phyloP scores from a whole-genome alignment of 2,888 invertebrate species.

The Callimorpha dominula region DNA sequence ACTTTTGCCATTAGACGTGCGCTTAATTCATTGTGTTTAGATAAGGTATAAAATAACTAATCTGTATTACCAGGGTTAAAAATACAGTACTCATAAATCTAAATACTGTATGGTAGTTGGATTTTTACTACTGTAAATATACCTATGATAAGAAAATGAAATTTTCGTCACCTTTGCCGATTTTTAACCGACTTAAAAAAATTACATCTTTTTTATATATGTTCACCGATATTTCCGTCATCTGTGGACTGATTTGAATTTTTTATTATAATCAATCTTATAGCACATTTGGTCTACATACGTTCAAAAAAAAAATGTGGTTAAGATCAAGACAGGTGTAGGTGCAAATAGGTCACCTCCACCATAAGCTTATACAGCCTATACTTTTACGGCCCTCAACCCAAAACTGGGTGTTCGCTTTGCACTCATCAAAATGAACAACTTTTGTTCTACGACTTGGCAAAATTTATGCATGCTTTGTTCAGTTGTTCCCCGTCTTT shows the following conservation, averaged over 20 bases:
- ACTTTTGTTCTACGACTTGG: slow-evolving; percentile 44
- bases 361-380: slow-evolving; percentile 40
- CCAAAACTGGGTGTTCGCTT: slow-evolving; percentile 26
- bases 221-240: too few relatives aligned
- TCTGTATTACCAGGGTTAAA: slow-evolving; percentile 9
- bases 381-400: slow-evolving; percentile 35
- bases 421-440: slow-evolving; percentile 45
- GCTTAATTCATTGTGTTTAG: slow-evolving; percentile 40
- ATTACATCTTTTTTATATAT: too few relatives aligned
- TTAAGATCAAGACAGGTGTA: slow-evolving; percentile 14
- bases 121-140: too few relatives aligned
- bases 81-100: neutral
- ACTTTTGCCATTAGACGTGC: slow-evolving; percentile 46
- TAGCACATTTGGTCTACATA: neutral
- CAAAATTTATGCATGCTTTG: slow-evolving; percentile 40
- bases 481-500: slow-evolving; percentile 33
- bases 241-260: neutral
- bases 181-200: too few relatives aligned
- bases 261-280: neutral
- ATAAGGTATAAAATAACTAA: slow-evolving; percentile 31
- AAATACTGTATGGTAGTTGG: too few relatives aligned
- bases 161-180: too few relatives aligned
- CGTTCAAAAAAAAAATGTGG: neutral
- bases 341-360: slow-evolving; percentile 44
- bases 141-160: too few relatives aligned